phyloP scores from a whole-genome alignment of 2,113 vertebrate genomes.

The Sinocyclocheilus anshuiensis region DNA sequence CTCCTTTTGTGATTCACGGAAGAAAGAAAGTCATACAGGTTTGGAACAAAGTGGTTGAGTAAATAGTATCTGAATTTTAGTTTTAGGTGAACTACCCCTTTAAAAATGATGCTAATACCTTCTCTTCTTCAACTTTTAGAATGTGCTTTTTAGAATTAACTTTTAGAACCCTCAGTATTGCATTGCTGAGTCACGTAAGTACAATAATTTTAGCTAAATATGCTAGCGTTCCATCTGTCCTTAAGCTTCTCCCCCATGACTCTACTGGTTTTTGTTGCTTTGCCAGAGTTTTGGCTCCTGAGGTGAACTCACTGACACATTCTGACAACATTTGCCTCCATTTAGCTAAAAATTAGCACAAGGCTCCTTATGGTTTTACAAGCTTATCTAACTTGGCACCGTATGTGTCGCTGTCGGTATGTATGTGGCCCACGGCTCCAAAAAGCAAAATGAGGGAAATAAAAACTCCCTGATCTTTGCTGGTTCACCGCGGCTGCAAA shows the following conservation, averaged over 20 bases:
- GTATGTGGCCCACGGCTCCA: constrained; percentile 67
- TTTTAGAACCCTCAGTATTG: neutral
- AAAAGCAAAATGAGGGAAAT: constrained; percentile 61
- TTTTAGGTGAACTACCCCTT: neutral
- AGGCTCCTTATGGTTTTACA: constrained; percentile 74
- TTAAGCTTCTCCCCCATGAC: constrained; percentile 42
- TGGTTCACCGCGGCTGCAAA: constrained; percentile 41
- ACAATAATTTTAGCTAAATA: neutral
- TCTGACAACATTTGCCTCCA: constrained; percentile 74
- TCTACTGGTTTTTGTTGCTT: constrained; percentile 59
- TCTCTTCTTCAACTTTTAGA: neutral
- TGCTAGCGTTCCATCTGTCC: neutral
- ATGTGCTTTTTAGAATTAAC: neutral
- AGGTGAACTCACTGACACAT: constrained; percentile 67
- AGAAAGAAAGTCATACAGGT: neutral
- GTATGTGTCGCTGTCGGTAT: constrained; percentile 72
- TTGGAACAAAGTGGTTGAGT: neutral
- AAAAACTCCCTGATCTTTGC: constrained; percentile 36
- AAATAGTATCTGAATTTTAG: neutral
- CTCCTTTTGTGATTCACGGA: neutral
- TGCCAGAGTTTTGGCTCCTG: constrained; percentile 67
- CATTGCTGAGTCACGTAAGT: neutral
- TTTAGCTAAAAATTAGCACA: constrained; percentile 76
- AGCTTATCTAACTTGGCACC: constrained; percentile 73
- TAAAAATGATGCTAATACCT: neutral